Percentiles rank a stretch among this genome's conserved stretches.
Conservation (phyloP, 2,888 invertebrate species). For the Ectemnius lituratus region DNA sequence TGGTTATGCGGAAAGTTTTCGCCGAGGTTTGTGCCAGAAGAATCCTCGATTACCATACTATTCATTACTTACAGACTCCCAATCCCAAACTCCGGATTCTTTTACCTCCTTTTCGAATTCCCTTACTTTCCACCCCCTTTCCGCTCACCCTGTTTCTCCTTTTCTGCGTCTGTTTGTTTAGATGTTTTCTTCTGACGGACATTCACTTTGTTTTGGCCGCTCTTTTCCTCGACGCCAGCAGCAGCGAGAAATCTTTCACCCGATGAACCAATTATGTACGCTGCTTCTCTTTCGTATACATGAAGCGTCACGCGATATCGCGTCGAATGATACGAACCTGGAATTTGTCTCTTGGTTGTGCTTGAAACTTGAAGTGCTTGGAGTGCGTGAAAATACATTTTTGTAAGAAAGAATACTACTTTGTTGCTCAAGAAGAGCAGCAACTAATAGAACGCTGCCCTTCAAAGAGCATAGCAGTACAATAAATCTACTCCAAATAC, state of each 20-base stretch:
- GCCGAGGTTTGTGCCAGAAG: slow-evolving; percentile 27
- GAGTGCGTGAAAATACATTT: no score
- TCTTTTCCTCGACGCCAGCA: slow-evolving; percentile 5
- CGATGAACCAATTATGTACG: slow-evolving; percentile 44
- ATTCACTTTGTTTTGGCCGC: slow-evolving; percentile 9
- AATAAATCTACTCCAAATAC: no score
- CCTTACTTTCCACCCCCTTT: no score
- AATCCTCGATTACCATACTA: slow-evolving; percentile 49
- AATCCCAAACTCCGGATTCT: slow-evolving; percentile 12
- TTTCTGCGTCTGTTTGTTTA: slow-evolving; percentile 26
- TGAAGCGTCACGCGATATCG: slow-evolving; percentile 26
- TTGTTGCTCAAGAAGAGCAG: no score
- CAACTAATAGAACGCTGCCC: no score
- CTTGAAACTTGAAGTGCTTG: no score
- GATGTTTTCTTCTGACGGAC: slow-evolving; percentile 26
- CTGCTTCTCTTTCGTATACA: slow-evolving; percentile 29
- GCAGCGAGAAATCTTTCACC: slow-evolving; percentile 29
- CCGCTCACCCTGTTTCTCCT: neutral
- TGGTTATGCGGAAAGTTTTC: slow-evolving; percentile 31
- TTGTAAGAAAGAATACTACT: no score
- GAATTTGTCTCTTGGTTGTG: slow-evolving; percentile 20
- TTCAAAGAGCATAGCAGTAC: no score
- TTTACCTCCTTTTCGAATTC: slow-evolving; percentile 1
- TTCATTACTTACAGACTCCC: slow-evolving; percentile 40
- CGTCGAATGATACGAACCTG: slow-evolving; percentile 17